Evolutionary conservation across 2,113 vertebrate genomes (phyloP), one percentile per base, ranked within the genome.

Genomic region (Oreochromis aureus): DNA sequence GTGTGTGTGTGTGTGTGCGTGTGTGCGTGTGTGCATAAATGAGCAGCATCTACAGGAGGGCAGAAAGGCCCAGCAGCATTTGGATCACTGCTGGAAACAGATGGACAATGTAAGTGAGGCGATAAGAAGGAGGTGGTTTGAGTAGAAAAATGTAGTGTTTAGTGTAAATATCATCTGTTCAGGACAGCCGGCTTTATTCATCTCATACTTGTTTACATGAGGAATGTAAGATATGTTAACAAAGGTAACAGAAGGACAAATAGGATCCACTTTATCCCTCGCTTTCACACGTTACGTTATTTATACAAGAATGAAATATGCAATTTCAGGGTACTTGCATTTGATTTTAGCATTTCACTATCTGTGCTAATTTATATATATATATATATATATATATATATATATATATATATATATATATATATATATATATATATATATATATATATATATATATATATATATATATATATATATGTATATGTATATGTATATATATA

Each of bases 1-100:
- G 10, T 53, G 73, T 78, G 12, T 32, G 46, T 51, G 71, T 78
- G 46, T 22, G 53, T 54, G 9, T 11, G 4, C 11, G 54, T 55
- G 53, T 84, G 36, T 92, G 55, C 51, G 71, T 53, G 46, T 84
- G 36, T 92, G 55, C 59, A 63, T 87, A 79, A 78, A 66, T 83
- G 93, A 92, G 86, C 92, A 99, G 99, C 99, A 99, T 96, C 98
- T 99, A 91, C 99, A 99, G 89, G 99, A 99, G 95, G 98, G 98
- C 51, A 97, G 99, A 89, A 99, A 99, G 95, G 97, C 99, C 81
- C 98, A 99, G 89, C 99, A 99, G 81, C 97, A 97, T 96, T 96
- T 99, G 95, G 99, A 99, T 87, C 98, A 98, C 89, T 99, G 98
- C 96, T 98, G 98, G 97, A 99, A 99, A 94, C 98, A 98, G 96